Evolutionary conservation across 2,888 invertebrate species (phyloP).

Genomic region (Biston stratarius): DNA sequence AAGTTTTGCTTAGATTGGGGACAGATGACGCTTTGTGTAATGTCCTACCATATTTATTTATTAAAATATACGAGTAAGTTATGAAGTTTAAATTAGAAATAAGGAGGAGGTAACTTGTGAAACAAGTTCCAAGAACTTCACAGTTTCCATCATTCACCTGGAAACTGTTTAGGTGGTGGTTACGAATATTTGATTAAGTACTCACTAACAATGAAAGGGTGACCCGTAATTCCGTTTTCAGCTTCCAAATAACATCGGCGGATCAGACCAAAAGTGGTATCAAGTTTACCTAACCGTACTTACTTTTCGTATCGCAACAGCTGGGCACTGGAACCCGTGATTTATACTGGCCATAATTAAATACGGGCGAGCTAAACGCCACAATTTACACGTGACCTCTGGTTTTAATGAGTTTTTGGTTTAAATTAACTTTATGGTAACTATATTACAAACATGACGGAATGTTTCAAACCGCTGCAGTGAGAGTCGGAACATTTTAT

Average conservation of each 20-base stretch:
- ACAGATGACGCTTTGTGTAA: too few relatives aligned
- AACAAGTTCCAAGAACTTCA: background rate
- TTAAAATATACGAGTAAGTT: too few relatives aligned
- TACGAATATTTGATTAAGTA: background rate
- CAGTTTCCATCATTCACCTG: too few relatives aligned
- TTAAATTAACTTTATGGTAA: conserved; percentile 35
- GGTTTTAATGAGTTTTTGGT: conserved; percentile 35
- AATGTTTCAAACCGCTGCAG: conserved; percentile 24
- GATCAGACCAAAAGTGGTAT: conserved; percentile 8
- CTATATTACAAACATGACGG: conserved; percentile 25
- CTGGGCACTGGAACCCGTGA: conserved; percentile 29
- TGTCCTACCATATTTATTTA: too few relatives aligned
- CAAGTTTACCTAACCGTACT: conserved; percentile 26
- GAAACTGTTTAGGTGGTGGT: background rate
- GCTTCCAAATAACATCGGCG: conserved; percentile 5
- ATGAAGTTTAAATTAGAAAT: too few relatives aligned
- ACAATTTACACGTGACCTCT: conserved; percentile 37
- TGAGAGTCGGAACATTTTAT: conserved; percentile 12
- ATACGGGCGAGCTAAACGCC: conserved; percentile 31
- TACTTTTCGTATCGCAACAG: conserved; percentile 34
- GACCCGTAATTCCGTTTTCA: background rate
- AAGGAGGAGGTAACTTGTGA: background rate
- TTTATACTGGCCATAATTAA: conserved; percentile 38
- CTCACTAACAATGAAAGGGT: background rate
- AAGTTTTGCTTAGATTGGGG: too few relatives aligned